Base-by-base conservation (phyloP, 1,140 invertebrate species). In the Halyomorpha halys region DNA sequence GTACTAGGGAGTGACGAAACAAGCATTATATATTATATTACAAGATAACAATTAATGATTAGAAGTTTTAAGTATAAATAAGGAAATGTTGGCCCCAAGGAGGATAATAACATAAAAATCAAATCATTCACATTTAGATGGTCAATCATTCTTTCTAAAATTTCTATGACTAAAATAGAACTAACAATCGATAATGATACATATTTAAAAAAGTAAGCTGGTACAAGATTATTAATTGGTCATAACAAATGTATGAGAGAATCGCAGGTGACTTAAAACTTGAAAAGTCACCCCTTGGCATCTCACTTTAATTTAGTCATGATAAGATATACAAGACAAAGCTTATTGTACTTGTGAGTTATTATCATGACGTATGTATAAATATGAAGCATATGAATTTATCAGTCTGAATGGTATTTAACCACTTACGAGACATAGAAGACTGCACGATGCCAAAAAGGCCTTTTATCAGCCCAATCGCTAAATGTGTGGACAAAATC, bases 391-490 rank as follows among this genome's bases (percentile, higher is more conserved):
- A 53, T 8, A 53, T 9, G 16, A 21, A 25, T 53, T 9, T 5
- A 53, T 9, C 3, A 8, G 16, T 21, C 16, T 21, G 6, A 13
- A 53, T 30, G 2, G 16, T 30, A 30, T 8, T 30, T 30, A 30
- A 30, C 8, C 4, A 84, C 87, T 86, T 80, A 96, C 93, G 82
- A 72, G 70, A 88, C 80, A 78, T 96, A 97, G 59, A 84, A 79
- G 11, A 82, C 82, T n/a, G 90, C 93, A 78, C 92, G 87, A 71
- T 94, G 88, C 87, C 90, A 97, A 74, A 90, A 85, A 2, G 92
- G 90, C 69, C 88, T 82, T 51, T 81, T 79, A 69, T 97, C 92
- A 51, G 90, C 83, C 74, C 82, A 86, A 69, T 85, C 83, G 54
- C 89, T 87, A 25, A 94, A 77, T 62, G 80, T 82, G 75, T 93